Base-by-base conservation (phyloP, 2,113 vertebrate genomes). In the Catagonus wagneri region DNA sequence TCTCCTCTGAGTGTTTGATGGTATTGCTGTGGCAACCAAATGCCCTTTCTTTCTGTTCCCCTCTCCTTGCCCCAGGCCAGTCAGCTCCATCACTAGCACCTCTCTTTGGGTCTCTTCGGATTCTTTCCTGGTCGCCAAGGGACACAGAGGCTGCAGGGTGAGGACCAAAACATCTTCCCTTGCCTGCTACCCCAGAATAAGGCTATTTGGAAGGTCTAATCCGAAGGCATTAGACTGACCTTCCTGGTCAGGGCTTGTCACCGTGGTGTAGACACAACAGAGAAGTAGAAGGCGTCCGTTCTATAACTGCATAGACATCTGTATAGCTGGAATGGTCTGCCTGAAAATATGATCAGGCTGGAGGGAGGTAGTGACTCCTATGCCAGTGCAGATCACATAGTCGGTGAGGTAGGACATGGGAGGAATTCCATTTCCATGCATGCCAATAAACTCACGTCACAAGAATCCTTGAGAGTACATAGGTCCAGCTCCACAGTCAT, bases 31-130 rank as follows among this genome's bases (percentile, higher is more conserved):
- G 76, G 88, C 78, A 95, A 96, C 85, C 52, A 78, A 95, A 95
- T 93, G 56, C 15, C 83, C 87, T 95, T 63, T 93, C 94, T 95
- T 78, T 92, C 36, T 93, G 87, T 23, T 50, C 6, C 50, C 22
- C 50, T 1, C 14, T 63, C 50, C 36, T 50, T 84, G n/a, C 54
- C 39, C 29, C 50, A 4, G 69, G 27, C 63, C 44, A 56, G 92
- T 96, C 93, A 96, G 39, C 81, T 89, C 80, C 76, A 34, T 96
- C 95, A 96, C 84, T 90, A 86, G 78, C 94, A 93, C 96, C 95
- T 97, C 95, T 22, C 0, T 7, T 50, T 27, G 63, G 76, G 56
- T 39, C n/a, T 88, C 50, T 74, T 83, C 34, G 12, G 27, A 58
- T 90, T 36, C 76, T n/a, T 84, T n/a, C 27, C 74, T 76, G 19